These are phyloP conservation scores for Aplochiton taeniatus DNA, from an alignment of 2,797 vertebrate genomes.

Conservation along the genomic window DNA sequence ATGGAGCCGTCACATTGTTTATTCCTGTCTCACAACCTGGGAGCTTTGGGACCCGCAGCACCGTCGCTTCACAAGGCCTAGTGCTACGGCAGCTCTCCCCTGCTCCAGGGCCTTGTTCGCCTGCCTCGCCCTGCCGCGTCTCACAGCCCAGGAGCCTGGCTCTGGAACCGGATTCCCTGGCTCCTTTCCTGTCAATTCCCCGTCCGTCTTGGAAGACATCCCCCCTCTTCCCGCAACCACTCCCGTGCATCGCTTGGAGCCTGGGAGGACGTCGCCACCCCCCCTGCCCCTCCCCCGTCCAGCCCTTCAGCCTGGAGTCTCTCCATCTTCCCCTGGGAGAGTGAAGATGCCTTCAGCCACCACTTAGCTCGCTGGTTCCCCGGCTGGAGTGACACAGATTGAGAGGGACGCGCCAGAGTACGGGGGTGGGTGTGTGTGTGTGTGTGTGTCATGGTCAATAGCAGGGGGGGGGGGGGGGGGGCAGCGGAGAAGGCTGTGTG, in stretches of 20 bases:
- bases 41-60: background rate
- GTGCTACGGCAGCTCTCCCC: background rate
- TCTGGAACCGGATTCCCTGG: too few relatives aligned
- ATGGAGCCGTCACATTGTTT: constrained; percentile 57
- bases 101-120: background rate
- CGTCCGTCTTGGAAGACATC: too few relatives aligned
- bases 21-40: constrained; percentile 39
- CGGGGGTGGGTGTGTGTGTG: constrained; percentile 16
- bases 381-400: background rate
- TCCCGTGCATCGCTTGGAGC: too few relatives aligned
- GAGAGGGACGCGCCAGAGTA: background rate
- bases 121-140: too few relatives aligned
- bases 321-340: background rate
- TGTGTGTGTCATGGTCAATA: constrained; percentile 32
- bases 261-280: too few relatives aligned
- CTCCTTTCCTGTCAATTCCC: too few relatives aligned
- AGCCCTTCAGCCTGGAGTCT: background rate
- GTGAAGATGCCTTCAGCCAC: background rate
- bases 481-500: constrained; percentile 13
- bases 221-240: too few relatives aligned
- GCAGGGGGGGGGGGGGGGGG: constrained; percentile 20
- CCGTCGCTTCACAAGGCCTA: background rate
- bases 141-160: too few relatives aligned
- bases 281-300: too few relatives aligned
- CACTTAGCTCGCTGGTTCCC: background rate